Evolutionary conservation across 2,888 invertebrate genomes (phyloP), one percentile per base, ranked within the genome.

Genomic region (Meiosimyza decipiens): DNA sequence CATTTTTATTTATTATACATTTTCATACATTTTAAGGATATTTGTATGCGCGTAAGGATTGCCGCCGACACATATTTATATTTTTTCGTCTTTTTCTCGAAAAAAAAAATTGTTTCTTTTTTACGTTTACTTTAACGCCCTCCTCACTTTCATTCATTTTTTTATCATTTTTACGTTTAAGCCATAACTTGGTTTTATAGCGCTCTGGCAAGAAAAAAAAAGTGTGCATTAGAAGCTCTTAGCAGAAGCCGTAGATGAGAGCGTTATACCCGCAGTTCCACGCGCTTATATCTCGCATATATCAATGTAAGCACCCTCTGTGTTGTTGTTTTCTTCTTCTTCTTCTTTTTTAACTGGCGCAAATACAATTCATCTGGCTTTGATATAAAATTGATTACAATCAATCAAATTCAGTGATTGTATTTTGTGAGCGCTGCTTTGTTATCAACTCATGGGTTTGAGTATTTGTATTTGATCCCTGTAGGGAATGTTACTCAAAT

Each of bases 381-480:
- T 76, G 76, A 67, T 74, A 75, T 75, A 74, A 76, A 78, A 77
- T 77, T 77, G 75, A 75, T 85, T 85, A 80, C 84, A 84, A 85
- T 85, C 86, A 85, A 85, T 85, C 85, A 86, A 83, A 79, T 79
- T 77, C 80, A 80, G 80, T 81, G 83, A 83, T 82, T 84, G 81
- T 81, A 78, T 80, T 80, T 76, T 72, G 77, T 79, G 28, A 55
- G n/a, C 50, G 59, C 47, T 52, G 18, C 16, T 12, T 63, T 33
- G 47, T 49, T n/a, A 40, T 57, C 40, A 63, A 40, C 3, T 7
- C 64, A 69, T 62, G 62, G 62, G 15, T 4, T 15, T 16, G 64
- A 54, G 54, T 62, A 15, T 55, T 52, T 54, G 54, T 54, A 18
- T 40, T 7, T 55, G 11, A n/a, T 22, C 28, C 57, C 33, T 62